These are phyloP conservation scores for Emmelina monodactyla DNA, from an alignment of 2,888 invertebrate genomes.

Conservation along the genomic window DNA sequence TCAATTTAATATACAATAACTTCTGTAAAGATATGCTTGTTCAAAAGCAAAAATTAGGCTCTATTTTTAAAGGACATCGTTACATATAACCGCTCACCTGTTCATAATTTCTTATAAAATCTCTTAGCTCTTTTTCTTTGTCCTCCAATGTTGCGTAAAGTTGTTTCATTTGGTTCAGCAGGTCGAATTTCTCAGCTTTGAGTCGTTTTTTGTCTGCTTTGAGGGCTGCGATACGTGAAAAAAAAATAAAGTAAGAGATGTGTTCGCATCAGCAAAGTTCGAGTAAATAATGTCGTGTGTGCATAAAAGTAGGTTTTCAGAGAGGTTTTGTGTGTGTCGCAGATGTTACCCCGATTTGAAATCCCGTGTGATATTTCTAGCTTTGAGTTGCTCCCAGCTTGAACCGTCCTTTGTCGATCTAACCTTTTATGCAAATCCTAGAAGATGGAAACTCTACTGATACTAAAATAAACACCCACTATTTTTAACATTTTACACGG, in stretches of 20 bases:
- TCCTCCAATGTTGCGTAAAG: slow-evolving; percentile 92
- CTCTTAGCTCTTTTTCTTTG: slow-evolving; percentile 91
- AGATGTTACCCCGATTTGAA: slow-evolving; percentile 9
- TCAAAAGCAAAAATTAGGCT: too few relatives aligned
- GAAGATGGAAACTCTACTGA: slow-evolving; percentile 15
- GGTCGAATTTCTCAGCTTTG: slow-evolving; percentile 92
- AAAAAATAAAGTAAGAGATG: not conserved
- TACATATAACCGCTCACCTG: too few relatives aligned
- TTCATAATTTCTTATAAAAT: slow-evolving; percentile 94
- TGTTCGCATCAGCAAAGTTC: too few relatives aligned
- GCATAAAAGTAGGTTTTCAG: too few relatives aligned
- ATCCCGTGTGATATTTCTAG: slow-evolving; percentile 22
- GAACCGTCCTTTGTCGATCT: slow-evolving; percentile 23
- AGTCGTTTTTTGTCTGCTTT: slow-evolving; percentile 90
- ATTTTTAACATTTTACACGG: not conserved
- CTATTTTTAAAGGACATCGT: too few relatives aligned
- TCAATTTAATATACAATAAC: too few relatives aligned
- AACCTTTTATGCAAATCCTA: slow-evolving; percentile 24
- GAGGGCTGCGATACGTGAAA: slow-evolving; percentile 62
- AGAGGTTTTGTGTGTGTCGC: too few relatives aligned
- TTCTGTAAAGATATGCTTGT: too few relatives aligned
- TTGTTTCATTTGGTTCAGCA: slow-evolving; percentile 94
- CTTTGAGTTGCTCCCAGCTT: slow-evolving; percentile 25
- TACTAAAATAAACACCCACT: not conserved
- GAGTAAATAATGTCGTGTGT: too few relatives aligned